phyloP scores from a whole-genome alignment of 2,888 invertebrate genomes.

The Brachynemurus nebulosus region DNA sequence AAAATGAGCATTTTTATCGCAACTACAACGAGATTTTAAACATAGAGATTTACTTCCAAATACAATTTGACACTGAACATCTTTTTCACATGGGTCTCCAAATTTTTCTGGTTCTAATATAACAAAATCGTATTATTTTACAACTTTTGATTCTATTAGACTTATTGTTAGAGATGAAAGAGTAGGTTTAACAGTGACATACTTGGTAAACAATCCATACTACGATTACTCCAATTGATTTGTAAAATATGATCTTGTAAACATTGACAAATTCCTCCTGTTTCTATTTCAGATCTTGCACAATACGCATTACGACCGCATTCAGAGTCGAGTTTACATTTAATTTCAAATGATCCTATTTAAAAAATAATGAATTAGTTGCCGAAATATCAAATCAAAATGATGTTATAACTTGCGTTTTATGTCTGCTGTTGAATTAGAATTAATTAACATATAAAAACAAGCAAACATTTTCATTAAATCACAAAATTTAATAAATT shows the following conservation, averaged over 20 bases:
- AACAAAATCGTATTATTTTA: too few relatives aligned
- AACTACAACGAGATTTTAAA: constrained; percentile 22
- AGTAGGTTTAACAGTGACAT: constrained; percentile 16
- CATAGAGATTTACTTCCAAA: constrained; percentile 23
- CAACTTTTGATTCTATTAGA: too few relatives aligned
- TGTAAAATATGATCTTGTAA: constrained; percentile 28
- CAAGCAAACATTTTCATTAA: too few relatives aligned
- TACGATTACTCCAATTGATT: constrained; percentile 27
- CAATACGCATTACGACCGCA: constrained; percentile 2
- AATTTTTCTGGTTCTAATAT: constrained; percentile 21
- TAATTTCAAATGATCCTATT: not conserved
- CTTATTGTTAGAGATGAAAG: not conserved
- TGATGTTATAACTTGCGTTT: too few relatives aligned
- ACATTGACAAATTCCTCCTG: constrained; percentile 29
- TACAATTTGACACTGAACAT: constrained; percentile 25
- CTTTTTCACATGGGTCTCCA: constrained; percentile 24
- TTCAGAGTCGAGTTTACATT: constrained; percentile 1
- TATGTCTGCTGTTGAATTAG: too few relatives aligned
- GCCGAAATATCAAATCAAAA: too few relatives aligned
- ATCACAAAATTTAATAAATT: too few relatives aligned
- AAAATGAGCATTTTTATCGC: constrained; percentile 22
- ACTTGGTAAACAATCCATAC: constrained; percentile 32
- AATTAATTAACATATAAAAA: too few relatives aligned
- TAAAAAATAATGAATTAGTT: too few relatives aligned
- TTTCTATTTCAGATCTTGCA: constrained; percentile 12